Conservation (phyloP, 2,113 vertebrate genomes). For the Triplophysa tibetana region DNA sequence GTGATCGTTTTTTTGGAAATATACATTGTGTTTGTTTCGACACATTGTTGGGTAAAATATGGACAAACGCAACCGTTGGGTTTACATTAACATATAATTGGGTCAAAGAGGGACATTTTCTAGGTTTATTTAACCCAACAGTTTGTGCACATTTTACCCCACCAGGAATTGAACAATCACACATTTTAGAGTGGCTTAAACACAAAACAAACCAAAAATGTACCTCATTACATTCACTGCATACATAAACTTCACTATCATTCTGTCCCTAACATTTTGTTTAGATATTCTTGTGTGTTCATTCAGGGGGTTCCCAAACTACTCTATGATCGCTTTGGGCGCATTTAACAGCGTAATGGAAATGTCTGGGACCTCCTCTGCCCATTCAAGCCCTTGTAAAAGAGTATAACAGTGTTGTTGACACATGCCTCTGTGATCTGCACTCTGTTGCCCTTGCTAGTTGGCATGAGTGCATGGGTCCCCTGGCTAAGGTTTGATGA, state of each 20-base stretch:
- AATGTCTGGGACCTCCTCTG: slow-evolving; percentile 48
- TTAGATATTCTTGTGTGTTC: not conserved
- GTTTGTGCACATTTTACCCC: too few species aligned
- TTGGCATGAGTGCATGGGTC: slow-evolving; percentile 40
- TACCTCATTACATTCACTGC: not conserved
- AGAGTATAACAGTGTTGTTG: slow-evolving; percentile 47
- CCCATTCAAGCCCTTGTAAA: slow-evolving; percentile 42
- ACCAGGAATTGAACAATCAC: too few species aligned
- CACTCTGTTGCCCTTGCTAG: slow-evolving; percentile 12
- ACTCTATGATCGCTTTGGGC: slow-evolving; percentile 30
- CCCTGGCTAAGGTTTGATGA: slow-evolving; percentile 41
- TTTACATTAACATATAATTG: too few species aligned
- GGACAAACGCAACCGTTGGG: too few species aligned
- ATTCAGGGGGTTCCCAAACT: slow-evolving; percentile 48
- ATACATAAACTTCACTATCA: not conserved
- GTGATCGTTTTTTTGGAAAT: too few species aligned
- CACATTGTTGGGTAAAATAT: too few species aligned
- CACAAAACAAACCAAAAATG: not conserved
- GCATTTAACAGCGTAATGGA: slow-evolving; percentile 45
- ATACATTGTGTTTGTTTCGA: too few species aligned
- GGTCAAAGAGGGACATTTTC: too few species aligned
- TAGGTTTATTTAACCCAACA: too few species aligned
- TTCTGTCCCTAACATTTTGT: not conserved
- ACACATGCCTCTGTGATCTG: slow-evolving; percentile 43
- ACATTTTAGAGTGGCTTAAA: not conserved